Evolutionary conservation across 2,113 vertebrate genomes (phyloP).

Genomic region (Microcebus ravelobensis): DNA sequence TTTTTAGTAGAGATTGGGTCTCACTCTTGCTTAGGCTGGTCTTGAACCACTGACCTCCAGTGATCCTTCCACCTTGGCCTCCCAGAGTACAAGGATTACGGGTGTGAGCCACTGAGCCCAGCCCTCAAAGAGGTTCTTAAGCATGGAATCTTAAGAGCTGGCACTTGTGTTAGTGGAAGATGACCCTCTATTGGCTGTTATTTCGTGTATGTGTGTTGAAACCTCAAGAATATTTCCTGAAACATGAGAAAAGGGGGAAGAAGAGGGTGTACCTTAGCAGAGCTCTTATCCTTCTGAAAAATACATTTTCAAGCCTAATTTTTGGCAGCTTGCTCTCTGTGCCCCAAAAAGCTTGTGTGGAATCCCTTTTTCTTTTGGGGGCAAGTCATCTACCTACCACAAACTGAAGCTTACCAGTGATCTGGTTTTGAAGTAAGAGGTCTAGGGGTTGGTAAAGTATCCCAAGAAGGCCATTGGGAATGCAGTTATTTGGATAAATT

Average conservation of each 20-base stretch:
- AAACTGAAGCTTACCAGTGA: not conserved
- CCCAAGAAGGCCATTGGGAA: not conserved
- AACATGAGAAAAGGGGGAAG: not conserved
- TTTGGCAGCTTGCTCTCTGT: conserved; percentile 65
- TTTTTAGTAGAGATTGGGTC: too few relatives aligned
- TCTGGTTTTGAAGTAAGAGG: not conserved
- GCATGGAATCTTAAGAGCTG: not conserved
- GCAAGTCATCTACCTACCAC: not conserved
- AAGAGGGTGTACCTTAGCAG: not conserved
- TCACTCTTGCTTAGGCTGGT: too few relatives aligned
- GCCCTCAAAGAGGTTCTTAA: not conserved
- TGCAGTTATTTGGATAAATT: conserved; percentile 66
- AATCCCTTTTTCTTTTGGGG: not conserved
- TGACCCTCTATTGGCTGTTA: not conserved
- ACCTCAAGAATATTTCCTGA: not conserved
- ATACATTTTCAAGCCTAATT: conserved; percentile 59
- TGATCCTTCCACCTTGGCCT: too few relatives aligned
- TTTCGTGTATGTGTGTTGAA: not conserved
- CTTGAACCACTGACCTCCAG: too few relatives aligned
- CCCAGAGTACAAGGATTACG: too few relatives aligned
- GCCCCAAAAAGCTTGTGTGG: conserved; percentile 53
- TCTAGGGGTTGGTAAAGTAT: not conserved
- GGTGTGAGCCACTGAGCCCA: too few relatives aligned
- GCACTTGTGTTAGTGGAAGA: not conserved
- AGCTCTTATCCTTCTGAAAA: conserved; percentile 47